Conservation (phyloP, 2,888 invertebrate species). For the Ennomos quercinarius region DNA sequence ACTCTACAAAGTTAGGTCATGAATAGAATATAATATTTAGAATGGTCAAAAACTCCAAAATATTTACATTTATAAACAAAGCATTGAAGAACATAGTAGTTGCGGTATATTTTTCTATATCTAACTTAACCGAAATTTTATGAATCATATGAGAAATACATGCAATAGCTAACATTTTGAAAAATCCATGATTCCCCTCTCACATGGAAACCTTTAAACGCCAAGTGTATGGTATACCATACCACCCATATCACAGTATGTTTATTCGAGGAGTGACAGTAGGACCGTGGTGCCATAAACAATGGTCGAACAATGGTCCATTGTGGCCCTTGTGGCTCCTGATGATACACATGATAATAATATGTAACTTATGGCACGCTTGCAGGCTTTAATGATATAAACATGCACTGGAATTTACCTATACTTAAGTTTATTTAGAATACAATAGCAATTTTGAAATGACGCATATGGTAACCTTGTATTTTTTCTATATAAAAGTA, state of each 20-base stretch:
- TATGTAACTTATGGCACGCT: constrained; percentile 36
- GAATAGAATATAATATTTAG: too few relatives aligned
- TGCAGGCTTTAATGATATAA: constrained; percentile 35
- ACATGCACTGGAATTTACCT: constrained; percentile 30
- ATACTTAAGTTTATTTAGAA: not conserved
- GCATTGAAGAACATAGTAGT: too few relatives aligned
- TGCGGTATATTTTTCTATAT: too few relatives aligned
- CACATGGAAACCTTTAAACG: not conserved
- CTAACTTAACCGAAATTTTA: too few relatives aligned
- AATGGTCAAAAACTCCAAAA: too few relatives aligned
- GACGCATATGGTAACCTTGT: too few relatives aligned
- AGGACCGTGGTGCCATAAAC: constrained; percentile 45
- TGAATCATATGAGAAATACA: too few relatives aligned
- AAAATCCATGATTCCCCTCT: too few relatives aligned
- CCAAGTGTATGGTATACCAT: constrained; percentile 1
- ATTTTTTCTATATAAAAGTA: too few relatives aligned
- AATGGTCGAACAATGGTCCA: constrained; percentile 66
- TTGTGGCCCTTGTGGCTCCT: constrained; percentile 56
- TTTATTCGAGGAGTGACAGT: constrained; percentile 48
- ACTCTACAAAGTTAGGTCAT: not conserved
- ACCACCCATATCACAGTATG: constrained; percentile 34
- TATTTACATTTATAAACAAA: too few relatives aligned
- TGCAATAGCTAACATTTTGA: too few relatives aligned
- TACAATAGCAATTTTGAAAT: too few relatives aligned
- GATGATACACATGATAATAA: constrained; percentile 40